Percentiles rank a stretch among this genome's conserved stretches.
Conservation (phyloP, 2,888 invertebrate genomes). For the Ceraclea dissimilis region DNA sequence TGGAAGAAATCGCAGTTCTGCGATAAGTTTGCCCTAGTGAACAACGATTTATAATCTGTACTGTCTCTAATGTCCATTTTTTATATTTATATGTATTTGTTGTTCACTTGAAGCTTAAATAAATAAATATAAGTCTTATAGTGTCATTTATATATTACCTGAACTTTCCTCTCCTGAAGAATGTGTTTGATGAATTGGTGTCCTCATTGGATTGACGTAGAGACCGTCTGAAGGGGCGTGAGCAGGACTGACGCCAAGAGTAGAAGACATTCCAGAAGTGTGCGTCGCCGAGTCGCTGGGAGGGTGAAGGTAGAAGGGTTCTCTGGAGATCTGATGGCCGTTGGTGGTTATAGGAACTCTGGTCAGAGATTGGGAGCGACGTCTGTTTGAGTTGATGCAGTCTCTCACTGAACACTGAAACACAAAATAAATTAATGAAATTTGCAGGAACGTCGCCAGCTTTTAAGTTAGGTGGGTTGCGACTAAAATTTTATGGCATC, state of each 20-base stretch:
- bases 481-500: too few species aligned
- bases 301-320: conserved; percentile 72
- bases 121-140: too few species aligned
- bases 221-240: conserved; percentile 66
- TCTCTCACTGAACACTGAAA: conserved; percentile 50
- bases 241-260: conserved; percentile 34
- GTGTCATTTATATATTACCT: too few species aligned
- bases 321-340: conserved; percentile 32
- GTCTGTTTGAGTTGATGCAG: conserved; percentile 44
- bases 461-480: too few species aligned
- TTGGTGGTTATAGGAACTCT: conserved; percentile 13
- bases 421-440: not conserved
- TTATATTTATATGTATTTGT: too few species aligned
- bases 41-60: too few species aligned
- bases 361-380: conserved; percentile 37
- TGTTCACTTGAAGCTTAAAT: too few species aligned
- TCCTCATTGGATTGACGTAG: conserved; percentile 75
- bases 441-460: too few species aligned
- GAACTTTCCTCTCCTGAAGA: conserved; percentile 45
- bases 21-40: too few species aligned
- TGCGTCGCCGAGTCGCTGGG: conserved; percentile 40
- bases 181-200: conserved; percentile 30
- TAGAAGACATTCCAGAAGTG: conserved; percentile 33
- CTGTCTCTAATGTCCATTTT: too few species aligned
- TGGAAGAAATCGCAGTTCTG: too few species aligned